Evolutionary conservation across 2,113 vertebrate genomes (phyloP).

Genomic region (Brienomyrus longianalis): DNA sequence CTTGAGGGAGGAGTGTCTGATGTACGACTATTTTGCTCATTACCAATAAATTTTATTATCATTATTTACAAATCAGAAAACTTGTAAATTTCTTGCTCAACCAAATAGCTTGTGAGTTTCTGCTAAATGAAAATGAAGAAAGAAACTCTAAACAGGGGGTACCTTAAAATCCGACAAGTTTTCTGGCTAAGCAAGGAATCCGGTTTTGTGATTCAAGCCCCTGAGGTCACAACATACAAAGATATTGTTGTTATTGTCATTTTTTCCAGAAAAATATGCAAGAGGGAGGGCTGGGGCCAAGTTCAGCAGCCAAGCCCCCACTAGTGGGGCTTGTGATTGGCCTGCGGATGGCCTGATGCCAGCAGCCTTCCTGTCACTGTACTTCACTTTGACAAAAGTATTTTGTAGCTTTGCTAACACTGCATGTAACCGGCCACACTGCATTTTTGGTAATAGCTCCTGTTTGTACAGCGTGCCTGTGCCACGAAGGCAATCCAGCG

Average conservation of each 20-base stretch:
- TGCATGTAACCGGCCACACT: not conserved
- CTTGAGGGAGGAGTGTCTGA: constrained; percentile 57
- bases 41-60: constrained; percentile 76
- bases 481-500: not conserved
- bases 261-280: constrained; percentile 29
- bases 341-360: not conserved
- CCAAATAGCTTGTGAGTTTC: not conserved
- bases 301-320: constrained; percentile 32
- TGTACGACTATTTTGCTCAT: constrained; percentile 75
- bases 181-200: not conserved
- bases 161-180: not conserved
- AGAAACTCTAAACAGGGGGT: not conserved
- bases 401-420: not conserved
- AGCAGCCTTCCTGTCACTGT: not conserved
- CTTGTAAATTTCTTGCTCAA: not conserved
- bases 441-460: not conserved
- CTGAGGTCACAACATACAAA: constrained; percentile 65
- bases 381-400: not conserved
- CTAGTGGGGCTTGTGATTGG: not conserved
- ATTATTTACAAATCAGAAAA: constrained; percentile 67
- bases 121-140: not conserved
- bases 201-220: constrained; percentile 35
- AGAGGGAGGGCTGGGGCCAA: constrained; percentile 42
- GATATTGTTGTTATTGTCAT: constrained; percentile 45
- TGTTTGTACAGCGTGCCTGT: not conserved